These are phyloP conservation scores for Pseudocheirus occidentalis DNA, from an alignment of 2,797 vertebrate genomes.

Conservation along the genomic window DNA sequence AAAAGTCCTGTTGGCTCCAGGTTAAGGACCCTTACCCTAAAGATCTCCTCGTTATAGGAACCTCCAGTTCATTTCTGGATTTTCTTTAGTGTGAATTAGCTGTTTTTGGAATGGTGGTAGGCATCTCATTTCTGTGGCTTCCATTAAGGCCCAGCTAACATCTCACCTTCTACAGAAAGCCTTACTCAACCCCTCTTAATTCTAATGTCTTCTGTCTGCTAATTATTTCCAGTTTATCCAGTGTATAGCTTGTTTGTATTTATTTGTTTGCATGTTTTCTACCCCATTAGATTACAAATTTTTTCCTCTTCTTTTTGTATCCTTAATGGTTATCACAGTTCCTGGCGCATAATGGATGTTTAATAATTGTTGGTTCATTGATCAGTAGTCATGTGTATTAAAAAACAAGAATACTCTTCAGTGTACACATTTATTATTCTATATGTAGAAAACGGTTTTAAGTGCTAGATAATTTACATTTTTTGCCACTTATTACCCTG, in stretches of 20 bases:
- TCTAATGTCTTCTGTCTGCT: background rate
- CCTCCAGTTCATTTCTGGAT: background rate
- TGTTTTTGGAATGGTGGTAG: background rate
- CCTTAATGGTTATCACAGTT: background rate
- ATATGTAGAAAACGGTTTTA: background rate
- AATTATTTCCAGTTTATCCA: background rate
- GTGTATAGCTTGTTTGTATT: background rate
- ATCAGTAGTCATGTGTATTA: background rate
- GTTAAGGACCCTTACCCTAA: background rate
- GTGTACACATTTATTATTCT: background rate
- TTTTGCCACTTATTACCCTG: background rate
- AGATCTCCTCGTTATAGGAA: background rate
- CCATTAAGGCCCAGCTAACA: background rate
- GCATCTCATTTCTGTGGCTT: background rate
- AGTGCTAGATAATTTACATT: background rate
- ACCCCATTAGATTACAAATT: background rate
- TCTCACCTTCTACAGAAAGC: background rate
- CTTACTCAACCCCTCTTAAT: background rate
- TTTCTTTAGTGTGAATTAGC: background rate
- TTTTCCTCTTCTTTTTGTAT: background rate
- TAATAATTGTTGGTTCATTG: background rate
- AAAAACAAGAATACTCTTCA: background rate
- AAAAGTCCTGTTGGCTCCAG: background rate
- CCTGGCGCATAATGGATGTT: background rate
- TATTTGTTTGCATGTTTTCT: background rate